Percentiles rank a stretch among this genome's conserved stretches.
phyloP scores from a whole-genome alignment of 2,113 vertebrate genomes.

The Cathartes aura region DNA sequence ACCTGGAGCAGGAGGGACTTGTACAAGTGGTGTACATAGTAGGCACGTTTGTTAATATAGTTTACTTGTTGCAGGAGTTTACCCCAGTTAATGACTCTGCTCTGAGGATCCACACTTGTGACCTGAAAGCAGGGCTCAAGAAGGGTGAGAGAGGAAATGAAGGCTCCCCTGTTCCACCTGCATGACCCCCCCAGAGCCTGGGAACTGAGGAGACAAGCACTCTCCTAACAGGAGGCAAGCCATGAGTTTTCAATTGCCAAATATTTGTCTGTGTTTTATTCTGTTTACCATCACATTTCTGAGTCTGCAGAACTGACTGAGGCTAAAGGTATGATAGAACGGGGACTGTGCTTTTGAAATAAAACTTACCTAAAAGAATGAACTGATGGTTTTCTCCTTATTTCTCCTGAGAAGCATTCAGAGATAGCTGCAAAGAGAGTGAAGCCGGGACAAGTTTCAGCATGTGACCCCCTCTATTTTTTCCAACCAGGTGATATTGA shows the following conservation, averaged over 20 bases:
- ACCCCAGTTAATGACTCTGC: not conserved
- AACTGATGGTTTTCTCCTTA: not conserved
- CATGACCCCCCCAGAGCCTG: rapidly evolving
- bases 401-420: not conserved
- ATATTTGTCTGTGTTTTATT: not conserved
- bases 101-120: not conserved
- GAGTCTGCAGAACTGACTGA: not conserved
- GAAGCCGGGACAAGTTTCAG: not conserved
- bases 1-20: not conserved
- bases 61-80: not conserved
- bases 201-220: not conserved
- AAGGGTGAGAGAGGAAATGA: not conserved
- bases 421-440: not conserved
- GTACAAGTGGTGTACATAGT: not conserved
- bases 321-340: not conserved
- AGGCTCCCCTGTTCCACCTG: not conserved
- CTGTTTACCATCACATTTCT: not conserved
- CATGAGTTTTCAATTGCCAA: not conserved
- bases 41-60: not conserved
- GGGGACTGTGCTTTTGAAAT: not conserved
- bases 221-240: not conserved
- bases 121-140: not conserved
- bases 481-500: not conserved
- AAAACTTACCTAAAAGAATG: not conserved
- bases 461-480: not conserved